Evolutionary conservation across 2,888 invertebrate genomes (phyloP), one percentile per base, ranked within the genome.

Genomic region (Dyspetes luteomarginatus): DNA sequence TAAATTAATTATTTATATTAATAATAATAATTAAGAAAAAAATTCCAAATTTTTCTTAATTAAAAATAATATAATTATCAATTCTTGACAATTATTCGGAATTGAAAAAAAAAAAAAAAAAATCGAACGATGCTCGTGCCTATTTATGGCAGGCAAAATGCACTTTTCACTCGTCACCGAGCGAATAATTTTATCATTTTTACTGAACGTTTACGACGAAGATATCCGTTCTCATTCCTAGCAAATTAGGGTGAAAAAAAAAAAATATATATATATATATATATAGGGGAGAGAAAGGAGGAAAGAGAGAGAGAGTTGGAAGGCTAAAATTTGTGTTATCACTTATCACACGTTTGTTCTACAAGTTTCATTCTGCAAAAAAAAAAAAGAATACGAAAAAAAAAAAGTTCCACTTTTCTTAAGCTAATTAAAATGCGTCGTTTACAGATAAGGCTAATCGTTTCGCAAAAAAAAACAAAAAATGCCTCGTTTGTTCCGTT

Each of bases 291-390:
- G 36, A 30, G 30, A 30, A 3, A 30, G 30, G 36, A n/a, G n/a
- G 50, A 28, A 19, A 55, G 62, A 74, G 36, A 30, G 41, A 28
- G 19, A 75, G 43, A 24, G 48, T 41, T 69, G 69, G 64, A 75
- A 79, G 79, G 68, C 75, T 69, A 79, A 78, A 7, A 43, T 64
- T 69, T 64, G 45, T 22, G 17, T 56, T 56, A 67, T 69, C 68
- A 48, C 69, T 74, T 68, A 55, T 74, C 67, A 30, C 73, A 62
- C 52, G 28, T 58, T 65, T 19, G 19, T 22, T 60, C 24, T 36
- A 36, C 36, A 60, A 30, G 30, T 58, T 17, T 41, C n/a, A 4
- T 2, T 60, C 22, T 19, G 1, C 9, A 12, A 28, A 62, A n/a
- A n/a, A 12, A 24, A 22, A 22, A 58, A 56, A 36, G 0, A 2